Base-by-base conservation (phyloP, 2,888 invertebrate genomes). In the Drosophila quinaria region DNA sequence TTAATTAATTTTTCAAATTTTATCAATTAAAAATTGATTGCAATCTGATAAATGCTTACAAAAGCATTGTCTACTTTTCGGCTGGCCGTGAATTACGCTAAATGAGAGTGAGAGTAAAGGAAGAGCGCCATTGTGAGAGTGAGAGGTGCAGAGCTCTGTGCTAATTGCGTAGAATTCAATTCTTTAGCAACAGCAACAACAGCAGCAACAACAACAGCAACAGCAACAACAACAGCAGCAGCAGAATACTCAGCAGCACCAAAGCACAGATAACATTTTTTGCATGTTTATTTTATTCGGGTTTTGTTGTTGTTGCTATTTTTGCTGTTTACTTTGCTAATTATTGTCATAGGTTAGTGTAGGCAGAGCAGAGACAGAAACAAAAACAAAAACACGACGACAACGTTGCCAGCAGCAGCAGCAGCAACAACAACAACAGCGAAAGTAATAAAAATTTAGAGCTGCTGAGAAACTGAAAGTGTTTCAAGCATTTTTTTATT, bases 331-430 rank as follows among this genome's bases (percentile, higher is more conserved):
- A 65, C 66, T 76, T 77, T 69, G 79, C 87, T 90, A 90, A 91
- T 91, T 91, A 90, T 90, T 90, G 90, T 81, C 87, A 80, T 91
- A 90, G 90, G 90, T 90, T 91, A 91, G 91, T 90, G 89, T 80
- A 71, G 80, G 89, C 74, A 86, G 74, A 44, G 46, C 70, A 56
- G 49, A 13, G 5, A 35, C 60, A 49, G 33, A 51, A 33, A 22
- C 46, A 31, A 25, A n/a, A 17, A 15, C 59, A 50, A 25, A n/a
- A 17, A 15, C 59, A 50, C 41, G 41, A 17, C 42, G 19, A 13
- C 42, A 19, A 13, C 42, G 42, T 4, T 8, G 41, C 2, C 41
- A 15, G 8, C n/a, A n/a, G 17, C 41, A 10, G 22, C 41, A 10
- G 22, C 15, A 33, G 22, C 63, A 41, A 47, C 55, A 4, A 31